These are phyloP conservation scores for Probaryconus sp. DNA, from an alignment of 1,140 invertebrate species.

Conservation along the genomic window DNA sequence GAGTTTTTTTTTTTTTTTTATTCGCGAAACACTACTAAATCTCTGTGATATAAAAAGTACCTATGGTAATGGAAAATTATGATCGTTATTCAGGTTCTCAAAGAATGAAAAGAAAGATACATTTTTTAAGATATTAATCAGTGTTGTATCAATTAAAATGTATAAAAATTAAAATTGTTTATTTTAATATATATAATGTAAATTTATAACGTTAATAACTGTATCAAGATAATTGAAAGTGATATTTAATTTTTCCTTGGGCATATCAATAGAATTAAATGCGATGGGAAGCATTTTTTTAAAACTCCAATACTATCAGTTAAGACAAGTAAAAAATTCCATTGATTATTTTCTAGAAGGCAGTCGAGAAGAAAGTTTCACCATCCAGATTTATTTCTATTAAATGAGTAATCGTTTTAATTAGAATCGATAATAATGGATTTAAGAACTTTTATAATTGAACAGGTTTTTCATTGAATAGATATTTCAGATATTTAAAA, in stretches of 20 bases:
- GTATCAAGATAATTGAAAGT: too few species aligned
- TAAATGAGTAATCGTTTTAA: conserved; percentile 51
- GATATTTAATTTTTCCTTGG: too few species aligned
- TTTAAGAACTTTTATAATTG: conserved; percentile 27
- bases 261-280: too few species aligned
- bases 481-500: too few species aligned
- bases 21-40: conserved; percentile 20
- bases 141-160: conserved; percentile 5
- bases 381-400: conserved; percentile 13
- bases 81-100: conserved; percentile 19
- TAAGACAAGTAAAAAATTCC: conserved; percentile 2
- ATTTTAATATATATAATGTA: too few species aligned
- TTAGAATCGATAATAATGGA: conserved; percentile 50
- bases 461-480: too few species aligned
- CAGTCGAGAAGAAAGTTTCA: conserved; percentile 5
- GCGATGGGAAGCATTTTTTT: too few species aligned
- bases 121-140: conserved; percentile 32
- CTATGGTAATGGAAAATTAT: conserved; percentile 37
- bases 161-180: too few species aligned
- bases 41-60: conserved; percentile 9
- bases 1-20: conserved; percentile 4
- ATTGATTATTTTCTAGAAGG: conserved; percentile 10
- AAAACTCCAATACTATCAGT: conserved; percentile 14
- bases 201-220: too few species aligned
- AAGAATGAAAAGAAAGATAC: conserved; percentile 16